These are phyloP conservation scores for Mustela lutreola DNA, from an alignment of 2,113 vertebrate species.

Conservation along the genomic window DNA sequence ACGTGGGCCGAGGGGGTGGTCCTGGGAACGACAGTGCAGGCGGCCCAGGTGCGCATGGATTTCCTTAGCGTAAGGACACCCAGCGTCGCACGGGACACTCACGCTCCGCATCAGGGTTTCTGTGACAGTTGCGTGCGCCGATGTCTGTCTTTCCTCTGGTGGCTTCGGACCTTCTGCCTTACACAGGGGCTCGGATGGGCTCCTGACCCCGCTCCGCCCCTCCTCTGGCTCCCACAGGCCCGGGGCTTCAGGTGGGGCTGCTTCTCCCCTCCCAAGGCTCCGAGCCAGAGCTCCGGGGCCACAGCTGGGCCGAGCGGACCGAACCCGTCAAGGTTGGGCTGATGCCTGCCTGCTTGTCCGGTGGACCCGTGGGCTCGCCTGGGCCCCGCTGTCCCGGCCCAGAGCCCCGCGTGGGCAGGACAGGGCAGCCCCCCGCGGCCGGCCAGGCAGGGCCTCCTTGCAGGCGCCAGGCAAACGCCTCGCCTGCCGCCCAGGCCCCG, in stretches of 20 bases:
- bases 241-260: fast-evolving
- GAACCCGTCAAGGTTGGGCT: too few species aligned
- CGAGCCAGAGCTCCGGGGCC: fast-evolving
- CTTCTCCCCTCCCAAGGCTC: neutral
- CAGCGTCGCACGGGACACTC: fast-evolving
- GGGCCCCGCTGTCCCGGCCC: fast-evolving
- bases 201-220: fast-evolving
- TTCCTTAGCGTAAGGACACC: fast-evolving
- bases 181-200: fast-evolving
- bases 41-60: fast-evolving
- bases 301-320: fast-evolving
- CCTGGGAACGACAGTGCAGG: fast-evolving
- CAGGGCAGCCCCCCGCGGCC: neutral
- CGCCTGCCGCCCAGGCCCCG: constrained; percentile 44
- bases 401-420: neutral
- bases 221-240: too few species aligned
- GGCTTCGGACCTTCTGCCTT: fast-evolving
- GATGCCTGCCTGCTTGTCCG: fast-evolving
- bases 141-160: fast-evolving
- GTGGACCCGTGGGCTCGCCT: neutral
- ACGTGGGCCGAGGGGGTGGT: fast-evolving
- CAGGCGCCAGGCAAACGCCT: neutral
- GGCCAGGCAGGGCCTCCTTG: neutral
- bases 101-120: fast-evolving
- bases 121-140: fast-evolving